These are phyloP conservation scores for Pemphigus obesinymphae DNA, from an alignment of 1,140 invertebrate species.

Conservation along the genomic window DNA sequence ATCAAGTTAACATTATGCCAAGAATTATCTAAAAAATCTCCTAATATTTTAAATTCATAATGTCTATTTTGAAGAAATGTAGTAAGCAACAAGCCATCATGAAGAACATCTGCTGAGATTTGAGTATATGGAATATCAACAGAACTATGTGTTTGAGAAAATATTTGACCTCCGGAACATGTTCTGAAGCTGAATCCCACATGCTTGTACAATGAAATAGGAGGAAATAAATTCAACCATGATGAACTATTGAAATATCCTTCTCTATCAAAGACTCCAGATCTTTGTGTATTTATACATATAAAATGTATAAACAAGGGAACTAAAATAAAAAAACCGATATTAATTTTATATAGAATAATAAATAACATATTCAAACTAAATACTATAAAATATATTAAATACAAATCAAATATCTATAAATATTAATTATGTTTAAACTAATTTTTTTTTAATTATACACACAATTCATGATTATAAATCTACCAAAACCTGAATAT, in stretches of 20 bases:
- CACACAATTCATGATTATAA: too few species aligned
- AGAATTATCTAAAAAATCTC: slow-evolving; percentile 67
- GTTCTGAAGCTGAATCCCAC: slow-evolving; percentile 75
- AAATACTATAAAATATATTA: not conserved
- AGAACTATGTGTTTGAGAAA: slow-evolving; percentile 62
- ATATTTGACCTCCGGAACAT: slow-evolving; percentile 69
- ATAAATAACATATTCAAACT: not conserved
- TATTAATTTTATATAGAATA: not conserved
- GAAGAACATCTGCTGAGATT: slow-evolving; percentile 53
- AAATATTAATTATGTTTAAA: too few species aligned
- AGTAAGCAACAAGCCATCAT: slow-evolving; percentile 62
- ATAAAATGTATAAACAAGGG: slow-evolving; percentile 12
- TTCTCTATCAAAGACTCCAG: slow-evolving; percentile 55
- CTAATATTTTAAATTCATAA: slow-evolving; percentile 61
- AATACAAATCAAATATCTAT: too few species aligned
- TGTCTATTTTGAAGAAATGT: slow-evolving; percentile 57
- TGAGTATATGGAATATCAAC: slow-evolving; percentile 13
- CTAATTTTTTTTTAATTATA: too few species aligned
- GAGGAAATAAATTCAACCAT: slow-evolving; percentile 64
- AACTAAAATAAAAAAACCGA: not conserved
- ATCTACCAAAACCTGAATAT: too few species aligned
- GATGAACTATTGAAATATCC: slow-evolving; percentile 76
- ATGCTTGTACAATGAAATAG: slow-evolving; percentile 65
- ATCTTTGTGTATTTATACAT: slow-evolving; percentile 10
- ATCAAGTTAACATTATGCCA: slow-evolving; percentile 74